Evolutionary conservation across 2,113 vertebrate species (phyloP), one percentile per base, ranked within the genome.

Genomic region (Corythornis cristatus): DNA sequence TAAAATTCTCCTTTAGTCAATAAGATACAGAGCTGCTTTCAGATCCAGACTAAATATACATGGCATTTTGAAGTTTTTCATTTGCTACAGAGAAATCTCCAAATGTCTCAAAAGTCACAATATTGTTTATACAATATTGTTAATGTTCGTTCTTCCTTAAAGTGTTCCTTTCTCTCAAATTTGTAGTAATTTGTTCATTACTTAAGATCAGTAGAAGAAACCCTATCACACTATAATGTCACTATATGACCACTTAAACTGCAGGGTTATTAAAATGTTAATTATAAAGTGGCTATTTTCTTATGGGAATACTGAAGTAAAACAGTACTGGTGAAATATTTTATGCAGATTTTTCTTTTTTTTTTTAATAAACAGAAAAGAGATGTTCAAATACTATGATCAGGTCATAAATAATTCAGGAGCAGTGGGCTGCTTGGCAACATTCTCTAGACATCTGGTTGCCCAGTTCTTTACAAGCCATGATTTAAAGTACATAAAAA

Each of bases 401-500:
- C 20, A 83, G 31, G 19, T 83, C 28, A 77, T 67, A 83, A 50
- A 72, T 10, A 77, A 46, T 75, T 81, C 53, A 84, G 19, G 33
- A 76, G 12, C 17, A 60, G n/a, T 45, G 62, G 53, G 23, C 65
- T 83, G 43, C 21, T 37, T 88, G 75, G 65, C 48, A n/a, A 85
- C 25, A 72, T 86, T 89, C 16, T 83, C 50, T 88, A n/a, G 3
- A 64, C 3, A 61, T 86, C 73, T 77, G n/a, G 12, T 80, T 93
- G 64, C n/a, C 56, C 67, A 74, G 48, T 33, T 89, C 65, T 74
- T 60, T 26, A 87, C 13, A 88, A 80, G 31, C 8, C 48, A 71
- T 1, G 11, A 73, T 91, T 83, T 83, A 80, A 89, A 66, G 35
- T 43, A 85, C n/a, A 66, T 64, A 92, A 93, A 89, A 94, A 88